These are phyloP conservation scores for Penaeus indicus DNA, from an alignment of 1,140 invertebrate species.

Conservation along the genomic window DNA sequence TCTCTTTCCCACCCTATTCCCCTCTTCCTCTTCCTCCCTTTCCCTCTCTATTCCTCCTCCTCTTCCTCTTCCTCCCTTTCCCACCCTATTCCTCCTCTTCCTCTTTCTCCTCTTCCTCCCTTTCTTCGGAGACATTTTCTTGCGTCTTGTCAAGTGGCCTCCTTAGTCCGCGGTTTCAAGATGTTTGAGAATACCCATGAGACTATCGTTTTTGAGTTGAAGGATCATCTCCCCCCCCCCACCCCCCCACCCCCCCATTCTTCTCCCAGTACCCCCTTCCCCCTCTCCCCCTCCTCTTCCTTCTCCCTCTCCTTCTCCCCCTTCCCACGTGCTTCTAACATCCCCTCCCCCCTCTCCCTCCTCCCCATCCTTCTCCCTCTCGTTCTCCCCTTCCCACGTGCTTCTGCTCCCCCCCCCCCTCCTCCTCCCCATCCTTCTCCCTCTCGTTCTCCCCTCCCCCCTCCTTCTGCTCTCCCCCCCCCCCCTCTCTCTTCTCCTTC, in stretches of 20 bases:
- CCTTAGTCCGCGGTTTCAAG: background rate
- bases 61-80: background rate
- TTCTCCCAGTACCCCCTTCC: background rate
- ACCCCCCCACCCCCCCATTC: no score
- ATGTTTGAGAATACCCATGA: background rate
- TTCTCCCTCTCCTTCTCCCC: no score
- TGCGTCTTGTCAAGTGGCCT: background rate
- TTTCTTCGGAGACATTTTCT: background rate
- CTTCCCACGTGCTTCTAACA: background rate
- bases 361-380: no score
- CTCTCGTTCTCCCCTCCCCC: no score
- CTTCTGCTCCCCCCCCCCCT: no score
- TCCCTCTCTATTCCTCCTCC: background rate
- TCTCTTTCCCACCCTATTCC: background rate
- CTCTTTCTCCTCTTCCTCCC: conserved; percentile 18
- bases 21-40: background rate
- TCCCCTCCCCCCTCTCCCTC: background rate
- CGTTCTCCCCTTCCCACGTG: background rate
- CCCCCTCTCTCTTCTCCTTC: no score
- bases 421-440: no score
- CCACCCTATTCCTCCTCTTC: background rate
- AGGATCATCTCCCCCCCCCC: no score
- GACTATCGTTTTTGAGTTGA: no score
- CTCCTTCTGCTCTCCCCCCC: no score
- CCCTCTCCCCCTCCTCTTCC: no score